Evolutionary conservation across 2,888 invertebrate genomes (phyloP).

Genomic region (Tenthredo livida): DNA sequence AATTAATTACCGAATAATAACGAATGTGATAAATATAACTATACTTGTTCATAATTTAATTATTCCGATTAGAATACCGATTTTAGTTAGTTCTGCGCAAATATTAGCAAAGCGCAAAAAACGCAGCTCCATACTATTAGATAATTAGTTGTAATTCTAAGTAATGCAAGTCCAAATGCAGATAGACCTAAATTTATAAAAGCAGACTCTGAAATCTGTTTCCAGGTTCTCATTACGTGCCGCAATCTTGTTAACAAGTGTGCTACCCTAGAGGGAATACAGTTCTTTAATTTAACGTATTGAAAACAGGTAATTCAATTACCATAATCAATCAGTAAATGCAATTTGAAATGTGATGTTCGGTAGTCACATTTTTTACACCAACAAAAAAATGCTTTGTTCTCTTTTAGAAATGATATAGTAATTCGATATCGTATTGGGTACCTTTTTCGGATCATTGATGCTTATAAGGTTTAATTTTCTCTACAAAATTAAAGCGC

Average conservation of each 20-base stretch:
- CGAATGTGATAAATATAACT: not conserved
- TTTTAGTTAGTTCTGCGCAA: not conserved
- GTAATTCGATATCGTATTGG: not conserved
- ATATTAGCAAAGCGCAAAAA: not conserved
- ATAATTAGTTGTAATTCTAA: not conserved
- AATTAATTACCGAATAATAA: not conserved
- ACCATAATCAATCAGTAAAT: not conserved
- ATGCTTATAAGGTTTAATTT: not conserved
- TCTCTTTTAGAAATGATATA: not conserved
- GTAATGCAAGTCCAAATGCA: not conserved
- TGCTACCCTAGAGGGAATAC: conserved; percentile 2
- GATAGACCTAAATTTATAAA: not conserved
- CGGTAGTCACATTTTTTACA: not conserved
- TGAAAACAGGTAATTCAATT: not conserved
- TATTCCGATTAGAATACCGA: not conserved
- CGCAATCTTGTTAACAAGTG: conserved; percentile 22
- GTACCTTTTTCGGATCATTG: not conserved
- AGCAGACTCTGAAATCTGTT: not conserved
- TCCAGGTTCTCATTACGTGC: not conserved
- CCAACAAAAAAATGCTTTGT: not conserved
- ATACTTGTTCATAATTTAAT: not conserved
- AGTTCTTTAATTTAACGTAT: not conserved
- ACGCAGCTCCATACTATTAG: not conserved
- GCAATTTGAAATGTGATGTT: not conserved
- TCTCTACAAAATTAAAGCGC: not conserved